These are phyloP conservation scores for Apaloderma vittatum DNA, from an alignment of 2,113 vertebrate species.

Conservation along the genomic window DNA sequence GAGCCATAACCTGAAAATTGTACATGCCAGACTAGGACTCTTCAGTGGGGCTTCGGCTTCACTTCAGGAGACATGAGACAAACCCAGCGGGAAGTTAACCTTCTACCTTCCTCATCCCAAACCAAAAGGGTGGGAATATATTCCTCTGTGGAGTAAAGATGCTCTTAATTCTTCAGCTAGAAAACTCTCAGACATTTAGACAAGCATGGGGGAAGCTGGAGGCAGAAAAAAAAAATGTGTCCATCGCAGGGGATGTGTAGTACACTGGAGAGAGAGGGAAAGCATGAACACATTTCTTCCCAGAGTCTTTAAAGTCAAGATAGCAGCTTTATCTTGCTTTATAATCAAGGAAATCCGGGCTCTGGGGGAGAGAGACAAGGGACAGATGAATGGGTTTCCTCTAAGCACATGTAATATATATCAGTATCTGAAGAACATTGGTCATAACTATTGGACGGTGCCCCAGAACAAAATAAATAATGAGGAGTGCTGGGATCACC, in stretches of 20 bases:
- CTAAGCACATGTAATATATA: constrained; percentile 68
- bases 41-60: not conserved
- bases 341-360: constrained; percentile 59
- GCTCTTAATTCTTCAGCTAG: not conserved
- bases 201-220: not conserved
- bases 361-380: constrained; percentile 51
- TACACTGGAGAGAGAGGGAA: not conserved
- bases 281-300: constrained; percentile 63
- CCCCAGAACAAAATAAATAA: constrained; percentile 71
- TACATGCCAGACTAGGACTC: not conserved
- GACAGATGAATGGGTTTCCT: constrained; percentile 67
- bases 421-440: constrained; percentile 66
- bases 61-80: not conserved
- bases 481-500: not conserved
- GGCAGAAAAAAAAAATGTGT: not conserved
- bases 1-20: not conserved
- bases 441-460: constrained; percentile 64
- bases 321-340: constrained; percentile 64
- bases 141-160: not conserved
- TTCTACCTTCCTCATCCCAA: not conserved
- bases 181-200: not conserved
- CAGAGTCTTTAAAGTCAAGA: constrained; percentile 65
- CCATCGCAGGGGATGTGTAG: not conserved
- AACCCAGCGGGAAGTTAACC: not conserved
- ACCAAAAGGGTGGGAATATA: not conserved